Conservation (phyloP, 2,113 vertebrate species). For the Notechis scutatus region DNA sequence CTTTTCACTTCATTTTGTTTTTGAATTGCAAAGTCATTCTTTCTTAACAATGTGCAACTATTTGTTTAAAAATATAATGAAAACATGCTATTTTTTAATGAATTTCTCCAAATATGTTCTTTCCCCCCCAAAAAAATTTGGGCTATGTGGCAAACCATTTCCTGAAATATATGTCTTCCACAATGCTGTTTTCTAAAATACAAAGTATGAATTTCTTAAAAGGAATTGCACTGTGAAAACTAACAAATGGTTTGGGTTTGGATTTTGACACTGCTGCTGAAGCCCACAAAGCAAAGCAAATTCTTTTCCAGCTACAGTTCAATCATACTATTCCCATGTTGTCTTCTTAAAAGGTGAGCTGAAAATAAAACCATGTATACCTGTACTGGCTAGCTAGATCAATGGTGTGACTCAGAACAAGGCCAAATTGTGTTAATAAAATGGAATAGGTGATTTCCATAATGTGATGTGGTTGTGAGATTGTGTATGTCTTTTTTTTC, state of each 20-base stretch:
- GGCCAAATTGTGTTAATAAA: neutral
- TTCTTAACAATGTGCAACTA: neutral
- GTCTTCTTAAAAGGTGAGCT: neutral
- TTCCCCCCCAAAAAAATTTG: rapidly evolving
- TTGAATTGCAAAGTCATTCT: neutral
- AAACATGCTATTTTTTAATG: neutral
- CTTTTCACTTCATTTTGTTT: neutral
- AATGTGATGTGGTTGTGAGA: neutral
- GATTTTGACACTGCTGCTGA: neutral
- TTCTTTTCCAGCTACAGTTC: neutral
- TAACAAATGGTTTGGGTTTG: neutral
- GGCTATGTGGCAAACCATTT: neutral
- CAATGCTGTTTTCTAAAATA: neutral
- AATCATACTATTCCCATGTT: neutral
- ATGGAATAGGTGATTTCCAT: neutral
- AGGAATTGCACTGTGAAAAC: neutral
- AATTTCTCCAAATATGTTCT: neutral
- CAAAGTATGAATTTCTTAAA: neutral
- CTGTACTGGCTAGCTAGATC: neutral
- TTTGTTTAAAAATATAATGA: neutral
- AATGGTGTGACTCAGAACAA: neutral
- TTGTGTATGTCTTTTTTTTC: neutral
- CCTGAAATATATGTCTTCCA: neutral
- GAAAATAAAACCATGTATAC: neutral
- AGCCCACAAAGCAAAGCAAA: neutral